Percentiles rank a stretch among this genome's conserved stretches.
phyloP scores from a whole-genome alignment of 64 coral and sea anemone genomes.

The Platygyra sinensis region DNA sequence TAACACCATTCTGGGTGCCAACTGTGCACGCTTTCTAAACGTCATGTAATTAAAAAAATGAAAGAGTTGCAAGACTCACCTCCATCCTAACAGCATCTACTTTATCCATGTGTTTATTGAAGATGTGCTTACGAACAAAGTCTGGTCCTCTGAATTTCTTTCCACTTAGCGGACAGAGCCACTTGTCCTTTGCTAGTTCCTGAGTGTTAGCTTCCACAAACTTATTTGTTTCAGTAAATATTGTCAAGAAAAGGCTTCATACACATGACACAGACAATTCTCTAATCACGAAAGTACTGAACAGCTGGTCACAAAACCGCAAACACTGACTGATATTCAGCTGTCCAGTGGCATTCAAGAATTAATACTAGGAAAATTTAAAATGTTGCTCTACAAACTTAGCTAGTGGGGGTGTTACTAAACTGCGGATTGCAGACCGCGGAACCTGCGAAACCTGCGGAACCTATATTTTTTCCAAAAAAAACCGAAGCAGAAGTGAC shows the following conservation, averaged over 20 bases:
- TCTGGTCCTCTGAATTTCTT: conserved; percentile 99
- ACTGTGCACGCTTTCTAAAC: conserved; percentile 23
- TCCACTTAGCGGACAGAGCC: conserved; percentile 96
- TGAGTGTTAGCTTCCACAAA: conserved; percentile 96
- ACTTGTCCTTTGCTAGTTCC: conserved; percentile 95
- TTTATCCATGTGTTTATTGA: conserved; percentile 98
- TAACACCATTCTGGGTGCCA: not conserved
- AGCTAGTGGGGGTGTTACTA: too few species aligned
- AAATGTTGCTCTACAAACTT: too few species aligned
- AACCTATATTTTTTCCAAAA: too few species aligned
- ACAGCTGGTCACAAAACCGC: not conserved
- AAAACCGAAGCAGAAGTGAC: too few species aligned
- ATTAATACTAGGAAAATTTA: too few species aligned
- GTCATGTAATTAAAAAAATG: too few species aligned
- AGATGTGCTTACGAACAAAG: conserved; percentile 98
- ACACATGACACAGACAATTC: not conserved
- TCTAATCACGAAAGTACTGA: not conserved
- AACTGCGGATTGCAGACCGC: too few species aligned
- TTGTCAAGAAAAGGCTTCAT: conserved; percentile 68
- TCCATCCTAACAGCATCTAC: conserved; percentile 93
- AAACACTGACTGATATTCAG: too few species aligned
- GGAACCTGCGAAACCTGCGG: too few species aligned
- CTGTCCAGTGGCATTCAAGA: too few species aligned
- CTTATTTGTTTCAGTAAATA: conserved; percentile 92
- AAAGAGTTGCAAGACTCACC: conserved; percentile 19